phyloP scores from a whole-genome alignment of 37 sponge, comb jelly and placozoan species.

The Axinella damicornis region DNA sequence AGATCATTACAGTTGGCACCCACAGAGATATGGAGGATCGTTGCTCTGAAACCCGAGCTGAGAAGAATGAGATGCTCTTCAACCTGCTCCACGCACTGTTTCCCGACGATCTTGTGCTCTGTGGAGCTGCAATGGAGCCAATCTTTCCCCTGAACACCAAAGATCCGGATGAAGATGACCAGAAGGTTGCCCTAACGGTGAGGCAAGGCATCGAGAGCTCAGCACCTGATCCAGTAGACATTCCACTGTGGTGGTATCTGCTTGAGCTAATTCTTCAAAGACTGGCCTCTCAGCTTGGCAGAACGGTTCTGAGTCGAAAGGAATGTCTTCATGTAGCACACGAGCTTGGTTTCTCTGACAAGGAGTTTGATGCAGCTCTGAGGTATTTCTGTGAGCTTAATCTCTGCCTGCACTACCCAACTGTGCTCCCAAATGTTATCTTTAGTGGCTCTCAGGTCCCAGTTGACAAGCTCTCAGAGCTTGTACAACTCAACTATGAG shows the following conservation, averaged over 20 bases:
- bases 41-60: background rate
- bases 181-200: background rate
- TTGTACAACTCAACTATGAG: background rate
- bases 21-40: background rate
- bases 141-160: background rate
- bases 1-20: background rate
- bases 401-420: background rate
- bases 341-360: background rate
- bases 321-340: conserved; percentile 13
- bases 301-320: background rate
- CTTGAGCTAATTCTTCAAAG: background rate
- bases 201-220: background rate
- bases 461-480: conserved; percentile 11
- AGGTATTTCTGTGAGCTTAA: too few species aligned
- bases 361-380: background rate
- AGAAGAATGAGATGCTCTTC: conserved; percentile 1
- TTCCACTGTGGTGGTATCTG: background rate
- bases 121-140: background rate
- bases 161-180: background rate
- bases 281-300: background rate
- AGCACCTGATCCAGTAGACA: background rate
- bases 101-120: background rate
- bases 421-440: background rate
- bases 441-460: background rate
- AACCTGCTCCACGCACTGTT: background rate